Evolutionary conservation across 2,888 invertebrate species (phyloP).

Genomic region (Tridacna gigas): DNA sequence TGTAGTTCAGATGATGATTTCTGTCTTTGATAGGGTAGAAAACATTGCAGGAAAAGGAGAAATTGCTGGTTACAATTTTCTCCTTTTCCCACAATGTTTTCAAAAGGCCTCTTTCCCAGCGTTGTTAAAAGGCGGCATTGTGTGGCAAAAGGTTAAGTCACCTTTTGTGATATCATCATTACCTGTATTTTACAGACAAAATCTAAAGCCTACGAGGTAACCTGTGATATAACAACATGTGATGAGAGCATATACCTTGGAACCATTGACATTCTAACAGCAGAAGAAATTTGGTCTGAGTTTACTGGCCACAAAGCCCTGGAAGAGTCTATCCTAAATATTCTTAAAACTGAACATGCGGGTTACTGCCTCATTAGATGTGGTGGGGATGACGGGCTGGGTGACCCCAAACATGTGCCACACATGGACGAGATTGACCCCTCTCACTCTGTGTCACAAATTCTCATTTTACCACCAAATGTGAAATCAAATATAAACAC

Average conservation of each 20-base stretch:
- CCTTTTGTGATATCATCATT: not conserved
- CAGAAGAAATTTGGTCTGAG: constrained; percentile 8
- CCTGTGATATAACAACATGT: constrained; percentile 39
- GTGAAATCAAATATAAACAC: not conserved
- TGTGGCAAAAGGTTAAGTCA: not conserved
- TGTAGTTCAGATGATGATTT: too few species aligned
- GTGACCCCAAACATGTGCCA: constrained; percentile 1
- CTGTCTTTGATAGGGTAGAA: not conserved
- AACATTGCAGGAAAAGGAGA: constrained; percentile 1
- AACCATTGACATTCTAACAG: constrained; percentile 13
- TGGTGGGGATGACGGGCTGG: not conserved
- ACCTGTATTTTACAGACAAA: not conserved
- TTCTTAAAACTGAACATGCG: not conserved
- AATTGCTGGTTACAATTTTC: not conserved
- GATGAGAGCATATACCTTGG: constrained; percentile 28
- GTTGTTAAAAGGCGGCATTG: too few species aligned
- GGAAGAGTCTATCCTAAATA: constrained; percentile 6
- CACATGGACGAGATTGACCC: not conserved
- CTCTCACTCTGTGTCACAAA: constrained; percentile 24
- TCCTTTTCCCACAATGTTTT: not conserved
- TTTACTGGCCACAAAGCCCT: not conserved
- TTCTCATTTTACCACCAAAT: constrained; percentile 52
- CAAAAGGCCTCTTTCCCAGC: not conserved
- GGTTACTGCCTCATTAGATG: constrained; percentile 51
- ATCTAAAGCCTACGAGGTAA: constrained; percentile 4